phyloP scores from a whole-genome alignment of 2,113 vertebrate species.

The Python bivittatus region DNA sequence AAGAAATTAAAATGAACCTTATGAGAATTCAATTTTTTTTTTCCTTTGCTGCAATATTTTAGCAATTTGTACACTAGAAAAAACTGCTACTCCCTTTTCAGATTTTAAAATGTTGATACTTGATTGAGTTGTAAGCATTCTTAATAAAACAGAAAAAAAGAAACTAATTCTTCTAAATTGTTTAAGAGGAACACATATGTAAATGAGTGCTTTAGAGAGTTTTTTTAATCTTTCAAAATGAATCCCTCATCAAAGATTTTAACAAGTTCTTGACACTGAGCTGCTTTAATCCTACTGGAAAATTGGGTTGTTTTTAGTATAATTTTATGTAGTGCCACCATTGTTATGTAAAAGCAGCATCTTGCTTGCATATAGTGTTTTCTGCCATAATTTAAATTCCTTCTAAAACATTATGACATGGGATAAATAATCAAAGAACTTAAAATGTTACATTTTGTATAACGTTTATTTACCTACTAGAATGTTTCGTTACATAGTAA shows the following conservation, averaged over 20 bases:
- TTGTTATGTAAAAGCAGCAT: background rate
- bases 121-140: background rate
- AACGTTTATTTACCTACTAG: no score
- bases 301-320: background rate
- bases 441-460: no score
- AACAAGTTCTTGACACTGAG: background rate
- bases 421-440: no score
- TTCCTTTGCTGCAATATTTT: background rate
- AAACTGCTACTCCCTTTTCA: background rate
- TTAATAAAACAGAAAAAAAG: background rate
- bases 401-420: no score
- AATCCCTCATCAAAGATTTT: background rate
- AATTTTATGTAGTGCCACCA: background rate
- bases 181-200: background rate
- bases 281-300: background rate
- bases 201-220: background rate
- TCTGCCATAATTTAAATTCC: background rate
- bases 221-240: background rate
- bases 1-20: background rate
- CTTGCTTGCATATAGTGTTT: background rate
- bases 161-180: background rate
- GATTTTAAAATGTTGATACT: background rate
- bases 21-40: background rate
- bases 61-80: background rate
- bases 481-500: no score